A percentile compares a stretch with the other conserved stretches of the same genome.
phyloP scores from a whole-genome alignment of 2,113 vertebrate genomes.

The Platysternon megacephalum region DNA sequence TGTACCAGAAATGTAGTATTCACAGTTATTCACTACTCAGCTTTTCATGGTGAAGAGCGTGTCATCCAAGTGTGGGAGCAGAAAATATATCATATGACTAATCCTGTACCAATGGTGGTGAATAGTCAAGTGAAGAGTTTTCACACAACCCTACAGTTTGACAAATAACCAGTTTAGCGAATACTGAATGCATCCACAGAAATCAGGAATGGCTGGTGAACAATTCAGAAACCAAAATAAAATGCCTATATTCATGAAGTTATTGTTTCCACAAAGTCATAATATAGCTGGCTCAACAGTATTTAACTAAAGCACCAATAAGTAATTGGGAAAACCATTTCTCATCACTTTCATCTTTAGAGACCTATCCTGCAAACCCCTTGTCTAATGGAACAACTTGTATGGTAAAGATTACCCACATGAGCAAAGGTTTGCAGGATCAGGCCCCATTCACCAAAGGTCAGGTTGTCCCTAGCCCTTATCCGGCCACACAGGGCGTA shows the following conservation, averaged over 20 bases:
- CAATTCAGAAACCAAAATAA: background rate
- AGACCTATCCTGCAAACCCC: conserved; percentile 7
- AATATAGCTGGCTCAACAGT: background rate
- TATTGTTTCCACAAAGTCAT: background rate
- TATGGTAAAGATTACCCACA: conserved; percentile 29
- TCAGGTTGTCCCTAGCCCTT: conserved; percentile 37
- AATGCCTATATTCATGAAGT: background rate
- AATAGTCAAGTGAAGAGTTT: conserved; percentile 35
- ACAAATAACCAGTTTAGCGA: conserved; percentile 12
- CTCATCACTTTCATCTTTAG: conserved; percentile 24
- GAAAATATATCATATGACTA: conserved; percentile 49
- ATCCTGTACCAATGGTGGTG: conserved; percentile 25
- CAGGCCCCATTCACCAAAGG: conserved; percentile 21
- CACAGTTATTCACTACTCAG: background rate
- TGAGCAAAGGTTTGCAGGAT: conserved; percentile 42
- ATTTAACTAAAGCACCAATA: background rate
- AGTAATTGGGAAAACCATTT: background rate
- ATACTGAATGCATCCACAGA: background rate
- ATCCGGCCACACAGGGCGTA: conserved; percentile 38
- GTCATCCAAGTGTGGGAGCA: background rate
- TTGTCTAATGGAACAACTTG: conserved; percentile 34
- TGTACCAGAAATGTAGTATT: background rate
- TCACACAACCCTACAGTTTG: conserved; percentile 26
- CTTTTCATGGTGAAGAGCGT: background rate
- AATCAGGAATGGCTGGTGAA: conserved; percentile 30